These are phyloP conservation scores for Irena cyanogastra DNA, from an alignment of 2,113 vertebrate genomes.

Conservation along the genomic window DNA sequence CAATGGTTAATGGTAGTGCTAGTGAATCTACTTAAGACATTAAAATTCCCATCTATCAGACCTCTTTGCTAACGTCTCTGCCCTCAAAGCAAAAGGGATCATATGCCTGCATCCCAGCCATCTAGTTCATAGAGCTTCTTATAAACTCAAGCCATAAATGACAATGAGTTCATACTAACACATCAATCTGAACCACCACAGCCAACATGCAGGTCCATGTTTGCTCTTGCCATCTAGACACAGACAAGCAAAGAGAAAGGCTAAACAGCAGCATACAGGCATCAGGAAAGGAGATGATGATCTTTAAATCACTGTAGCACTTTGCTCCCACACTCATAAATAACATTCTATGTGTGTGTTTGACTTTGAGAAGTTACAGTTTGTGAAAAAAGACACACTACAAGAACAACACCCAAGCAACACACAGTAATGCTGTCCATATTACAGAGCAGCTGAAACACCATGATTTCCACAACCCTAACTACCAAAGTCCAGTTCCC, in stretches of 20 bases:
- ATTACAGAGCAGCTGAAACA: background rate
- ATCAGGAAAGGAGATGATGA: background rate
- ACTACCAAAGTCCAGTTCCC: background rate
- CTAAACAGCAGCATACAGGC: background rate
- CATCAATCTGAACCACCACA: background rate
- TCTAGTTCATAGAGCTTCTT: background rate
- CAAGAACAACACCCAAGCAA: background rate
- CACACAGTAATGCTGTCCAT: background rate
- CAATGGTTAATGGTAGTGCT: background rate
- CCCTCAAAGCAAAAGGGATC: background rate
- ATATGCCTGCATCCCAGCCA: background rate
- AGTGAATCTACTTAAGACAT: background rate
- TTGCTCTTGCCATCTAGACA: background rate
- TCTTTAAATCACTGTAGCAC: background rate
- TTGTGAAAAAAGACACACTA: background rate
- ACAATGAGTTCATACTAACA: background rate
- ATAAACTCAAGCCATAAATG: background rate
- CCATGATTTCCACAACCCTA: background rate
- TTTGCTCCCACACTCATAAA: background rate
- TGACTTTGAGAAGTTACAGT: background rate
- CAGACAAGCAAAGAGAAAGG: background rate
- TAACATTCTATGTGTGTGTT: fast-evolving
- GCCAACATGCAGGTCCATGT: fast-evolving
- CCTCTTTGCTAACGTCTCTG: background rate
- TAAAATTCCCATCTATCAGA: slow-evolving; percentile 6